phyloP scores from a whole-genome alignment of 1,140 invertebrate genomes.

The Apis laboriosa region DNA sequence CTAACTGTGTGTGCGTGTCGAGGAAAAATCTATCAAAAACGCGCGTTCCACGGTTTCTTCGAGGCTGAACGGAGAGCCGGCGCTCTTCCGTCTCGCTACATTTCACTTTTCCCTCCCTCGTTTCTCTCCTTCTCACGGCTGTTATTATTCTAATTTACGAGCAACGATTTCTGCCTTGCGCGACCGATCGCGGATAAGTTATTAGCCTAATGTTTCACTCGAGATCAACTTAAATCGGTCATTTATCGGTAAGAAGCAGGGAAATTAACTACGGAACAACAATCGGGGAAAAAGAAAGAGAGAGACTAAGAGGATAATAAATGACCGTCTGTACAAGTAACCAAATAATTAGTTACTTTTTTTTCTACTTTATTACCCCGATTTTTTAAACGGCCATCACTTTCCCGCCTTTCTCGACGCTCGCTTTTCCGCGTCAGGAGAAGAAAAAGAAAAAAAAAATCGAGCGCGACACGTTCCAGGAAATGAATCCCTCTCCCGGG shows the following conservation, averaged over 20 bases:
- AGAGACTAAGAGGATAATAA: slow-evolving; percentile 25
- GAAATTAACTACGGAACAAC: background rate
- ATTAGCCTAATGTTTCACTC: slow-evolving; percentile 30
- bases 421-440: background rate
- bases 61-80: background rate
- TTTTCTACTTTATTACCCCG: background rate
- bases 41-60: no score
- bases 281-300: background rate
- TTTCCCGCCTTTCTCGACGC: slow-evolving; percentile 1
- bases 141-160: slow-evolving; percentile 8
- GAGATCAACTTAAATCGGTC: slow-evolving; percentile 37
- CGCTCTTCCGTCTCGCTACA: background rate
- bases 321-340: background rate
- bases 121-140: background rate
- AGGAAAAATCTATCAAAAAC: no score
- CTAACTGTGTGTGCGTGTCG: no score
- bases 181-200: slow-evolving; percentile 29
- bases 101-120: background rate
- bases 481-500: no score
- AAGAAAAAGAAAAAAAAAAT: no score
- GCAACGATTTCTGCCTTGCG: background rate
- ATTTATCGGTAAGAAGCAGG: slow-evolving; percentile 23
- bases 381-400: slow-evolving; percentile 8
- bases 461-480: no score
- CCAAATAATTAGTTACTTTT: slow-evolving; percentile 32